A percentile compares a stretch with the other conserved stretches of the same genome.
phyloP scores from a whole-genome alignment of 2,797 vertebrate species.

The Labroides dimidiatus region DNA sequence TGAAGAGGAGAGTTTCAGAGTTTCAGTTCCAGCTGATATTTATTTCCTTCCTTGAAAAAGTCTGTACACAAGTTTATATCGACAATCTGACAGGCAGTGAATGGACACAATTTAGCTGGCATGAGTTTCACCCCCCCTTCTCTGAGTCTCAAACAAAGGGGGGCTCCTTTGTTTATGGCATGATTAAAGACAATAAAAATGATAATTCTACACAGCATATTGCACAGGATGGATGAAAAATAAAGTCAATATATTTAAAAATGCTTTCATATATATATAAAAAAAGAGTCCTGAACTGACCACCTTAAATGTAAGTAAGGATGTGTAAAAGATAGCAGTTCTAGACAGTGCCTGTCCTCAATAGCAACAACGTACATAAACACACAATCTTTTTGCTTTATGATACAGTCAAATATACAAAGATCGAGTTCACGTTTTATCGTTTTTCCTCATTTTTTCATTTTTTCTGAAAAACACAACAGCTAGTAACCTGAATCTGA shows the following conservation, averaged over 20 bases:
- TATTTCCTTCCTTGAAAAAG: conserved; percentile 99
- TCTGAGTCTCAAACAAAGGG: conserved; percentile 73
- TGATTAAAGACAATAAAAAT: conserved; percentile 89
- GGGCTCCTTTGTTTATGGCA: conserved; percentile 88
- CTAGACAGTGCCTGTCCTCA: conserved; percentile 97
- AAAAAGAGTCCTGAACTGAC: conserved; percentile 89
- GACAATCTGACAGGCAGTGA: conserved; percentile 99
- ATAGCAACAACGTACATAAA: conserved; percentile 99
- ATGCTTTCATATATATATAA: conserved; percentile 86
- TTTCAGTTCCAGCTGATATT: conserved; percentile 99
- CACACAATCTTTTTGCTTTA: conserved; percentile 99
- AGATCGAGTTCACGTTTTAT: conserved; percentile 93
- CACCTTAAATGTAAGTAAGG: conserved; percentile 90
- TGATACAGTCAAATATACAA: conserved; percentile 99
- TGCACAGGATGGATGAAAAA: conserved; percentile 99
- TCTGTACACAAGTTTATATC: conserved; percentile 99
- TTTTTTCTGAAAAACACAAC: conserved; percentile 96
- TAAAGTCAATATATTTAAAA: conserved; percentile 91
- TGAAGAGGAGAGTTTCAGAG: conserved; percentile 84
- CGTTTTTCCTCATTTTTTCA: conserved; percentile 82
- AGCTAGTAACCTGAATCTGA: conserved; percentile 99
- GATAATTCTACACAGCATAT: conserved; percentile 98
- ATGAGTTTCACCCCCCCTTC: conserved; percentile 83
- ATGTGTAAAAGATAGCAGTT: conserved; percentile 92
- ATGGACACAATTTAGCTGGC: conserved; percentile 98